Evolutionary conservation across 2,888 invertebrate genomes (phyloP).

Genomic region (Latrodectus elegans): DNA sequence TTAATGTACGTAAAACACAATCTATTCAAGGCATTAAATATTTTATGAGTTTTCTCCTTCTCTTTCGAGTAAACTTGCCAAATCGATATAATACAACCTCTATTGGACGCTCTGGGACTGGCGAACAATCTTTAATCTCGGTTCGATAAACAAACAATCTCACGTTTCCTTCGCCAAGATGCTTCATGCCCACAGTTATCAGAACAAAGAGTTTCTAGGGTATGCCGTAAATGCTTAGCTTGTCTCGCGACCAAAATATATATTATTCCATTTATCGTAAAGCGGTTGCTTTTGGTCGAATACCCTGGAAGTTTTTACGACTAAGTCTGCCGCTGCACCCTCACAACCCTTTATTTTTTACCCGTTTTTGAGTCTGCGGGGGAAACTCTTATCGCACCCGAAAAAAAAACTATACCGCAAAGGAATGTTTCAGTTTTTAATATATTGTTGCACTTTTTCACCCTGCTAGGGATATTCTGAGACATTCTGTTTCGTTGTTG

Average conservation of each 20-base stretch:
- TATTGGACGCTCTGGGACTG: neutral
- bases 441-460: too few species aligned
- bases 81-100: constrained; percentile 12
- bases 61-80: neutral
- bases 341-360: neutral
- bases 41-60: neutral
- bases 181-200: constrained; percentile 11
- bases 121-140: constrained; percentile 23
- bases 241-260: constrained; percentile 50
- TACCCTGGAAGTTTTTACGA: neutral
- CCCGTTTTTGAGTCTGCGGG: neutral
- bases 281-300: constrained; percentile 8
- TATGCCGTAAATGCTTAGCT: constrained; percentile 47
- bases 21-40: neutral
- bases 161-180: constrained; percentile 25
- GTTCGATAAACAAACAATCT: constrained; percentile 42
- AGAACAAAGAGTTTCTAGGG: constrained; percentile 11
- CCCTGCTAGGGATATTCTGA: too few species aligned
- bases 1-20: neutral
- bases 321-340: neutral
- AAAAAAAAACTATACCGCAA: neutral
- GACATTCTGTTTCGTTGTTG: too few species aligned
- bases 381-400: constrained; percentile 8
- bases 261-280: constrained; percentile 38
- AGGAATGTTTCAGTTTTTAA: neutral